A percentile compares a stretch with the other conserved stretches of the same genome.
phyloP scores from a whole-genome alignment of 2,797 vertebrate genomes.

The Salmo trutta region DNA sequence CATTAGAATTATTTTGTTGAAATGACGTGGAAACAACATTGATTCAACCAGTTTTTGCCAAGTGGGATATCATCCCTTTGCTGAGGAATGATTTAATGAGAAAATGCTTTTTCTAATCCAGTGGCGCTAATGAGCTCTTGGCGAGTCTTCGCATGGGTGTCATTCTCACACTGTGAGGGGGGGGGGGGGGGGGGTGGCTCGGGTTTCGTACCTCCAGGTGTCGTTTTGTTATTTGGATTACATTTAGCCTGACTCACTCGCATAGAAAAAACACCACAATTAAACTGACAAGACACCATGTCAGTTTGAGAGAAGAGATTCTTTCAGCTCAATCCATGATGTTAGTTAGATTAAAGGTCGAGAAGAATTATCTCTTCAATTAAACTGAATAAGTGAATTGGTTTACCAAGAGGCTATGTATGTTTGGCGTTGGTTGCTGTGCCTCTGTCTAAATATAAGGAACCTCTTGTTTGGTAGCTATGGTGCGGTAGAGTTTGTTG shows the following conservation, averaged over 20 bases:
- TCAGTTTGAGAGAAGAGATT: conserved; percentile 60
- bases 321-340: conserved; percentile 69
- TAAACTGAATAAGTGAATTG: conserved; percentile 66
- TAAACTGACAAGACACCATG: conserved; percentile 47
- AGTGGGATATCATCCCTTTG: conserved; percentile 31
- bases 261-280: conserved; percentile 50
- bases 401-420: conserved; percentile 40
- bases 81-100: conserved; percentile 55
- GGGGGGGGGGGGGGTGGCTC: conserved; percentile 40
- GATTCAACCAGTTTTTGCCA: too few species aligned
- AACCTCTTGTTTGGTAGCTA: conserved; percentile 58
- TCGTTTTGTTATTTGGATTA: conserved; percentile 73
- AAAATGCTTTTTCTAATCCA: conserved; percentile 57
- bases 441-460: conserved; percentile 31
- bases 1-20: too few species aligned
- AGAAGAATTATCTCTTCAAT: conserved; percentile 67
- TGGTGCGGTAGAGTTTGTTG: conserved; percentile 41
- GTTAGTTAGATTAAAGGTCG: conserved; percentile 71
- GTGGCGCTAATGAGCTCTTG: conserved; percentile 57
- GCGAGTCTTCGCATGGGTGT: conserved; percentile 47
- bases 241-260: conserved; percentile 55
- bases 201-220: conserved; percentile 71
- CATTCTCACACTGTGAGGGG: conserved; percentile 35
- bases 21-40: too few species aligned
- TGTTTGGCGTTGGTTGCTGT: neutral